These are phyloP conservation scores for Sebastiscus tertius DNA, from an alignment of 2,797 vertebrate species.

Conservation along the genomic window DNA sequence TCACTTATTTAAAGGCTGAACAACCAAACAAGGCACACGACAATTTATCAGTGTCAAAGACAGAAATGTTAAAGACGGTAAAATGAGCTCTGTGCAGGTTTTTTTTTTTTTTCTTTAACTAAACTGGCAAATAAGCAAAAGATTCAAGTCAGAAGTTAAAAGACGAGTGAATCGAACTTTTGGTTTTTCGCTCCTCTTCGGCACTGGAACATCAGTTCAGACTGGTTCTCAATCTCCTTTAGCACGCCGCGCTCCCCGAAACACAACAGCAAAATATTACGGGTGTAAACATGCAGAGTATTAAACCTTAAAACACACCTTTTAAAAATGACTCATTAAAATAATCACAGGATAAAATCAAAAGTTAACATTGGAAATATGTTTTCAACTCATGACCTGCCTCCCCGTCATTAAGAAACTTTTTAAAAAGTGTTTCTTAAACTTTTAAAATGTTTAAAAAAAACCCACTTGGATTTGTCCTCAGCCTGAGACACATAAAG, in stretches of 20 bases:
- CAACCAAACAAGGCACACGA: constrained; percentile 45
- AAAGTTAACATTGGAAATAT: neutral
- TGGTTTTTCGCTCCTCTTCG: constrained; percentile 1
- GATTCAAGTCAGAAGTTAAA: neutral
- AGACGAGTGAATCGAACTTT: neutral
- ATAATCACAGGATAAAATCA: neutral
- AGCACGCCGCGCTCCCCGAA: neutral
- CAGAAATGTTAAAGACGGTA: neutral
- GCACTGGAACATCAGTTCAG: constrained; percentile 4
- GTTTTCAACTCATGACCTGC: neutral
- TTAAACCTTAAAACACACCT: neutral
- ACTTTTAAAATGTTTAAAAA: constrained; percentile 6
- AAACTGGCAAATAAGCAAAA: neutral
- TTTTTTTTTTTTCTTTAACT: neutral
- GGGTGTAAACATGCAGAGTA: neutral
- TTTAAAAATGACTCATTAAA: neutral
- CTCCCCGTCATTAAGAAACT: neutral
- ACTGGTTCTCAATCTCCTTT: neutral
- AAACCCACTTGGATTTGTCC: neutral
- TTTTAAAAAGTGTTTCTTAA: too few species aligned
- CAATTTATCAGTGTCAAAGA: neutral
- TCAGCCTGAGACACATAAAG: neutral
- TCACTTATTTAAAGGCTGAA: constrained; percentile 22
- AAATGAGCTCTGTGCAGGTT: neutral
- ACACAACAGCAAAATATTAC: neutral